Evolutionary conservation across 2,113 vertebrate species (phyloP).

Genomic region (Illadopsis cleaveri): DNA sequence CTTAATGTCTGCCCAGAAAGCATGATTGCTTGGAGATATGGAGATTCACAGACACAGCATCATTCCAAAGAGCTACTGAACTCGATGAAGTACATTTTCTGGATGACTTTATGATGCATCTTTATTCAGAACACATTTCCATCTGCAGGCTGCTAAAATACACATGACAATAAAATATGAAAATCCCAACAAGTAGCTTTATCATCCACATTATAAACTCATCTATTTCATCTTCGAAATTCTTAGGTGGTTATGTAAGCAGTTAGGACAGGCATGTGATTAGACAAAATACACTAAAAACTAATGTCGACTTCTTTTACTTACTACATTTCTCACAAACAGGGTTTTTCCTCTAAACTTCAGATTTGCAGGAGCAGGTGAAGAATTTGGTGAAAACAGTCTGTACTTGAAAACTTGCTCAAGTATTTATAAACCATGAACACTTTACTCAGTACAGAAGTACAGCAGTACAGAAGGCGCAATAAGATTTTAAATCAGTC

Average conservation of each 20-base stretch:
- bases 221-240: not conserved
- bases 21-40: not conserved
- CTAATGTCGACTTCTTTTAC: not conserved
- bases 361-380: not conserved
- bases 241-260: not conserved
- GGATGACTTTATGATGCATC: not conserved
- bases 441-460: not conserved
- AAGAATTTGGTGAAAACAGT: not conserved
- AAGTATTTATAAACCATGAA: not conserved
- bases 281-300: not conserved
- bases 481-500: not conserved
- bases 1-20: not conserved
- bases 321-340: not conserved
- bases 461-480: not conserved
- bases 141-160: not conserved
- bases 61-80: not conserved
- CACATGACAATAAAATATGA: not conserved
- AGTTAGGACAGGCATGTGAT: not conserved
- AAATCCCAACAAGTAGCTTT: not conserved
- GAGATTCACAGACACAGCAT: not conserved
- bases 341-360: not conserved
- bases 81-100: not conserved
- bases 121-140: not conserved
- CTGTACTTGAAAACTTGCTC: not conserved
- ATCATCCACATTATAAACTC: not conserved